phyloP scores from a whole-genome alignment of 2,113 vertebrate genomes.

The Numenius arquata region DNA sequence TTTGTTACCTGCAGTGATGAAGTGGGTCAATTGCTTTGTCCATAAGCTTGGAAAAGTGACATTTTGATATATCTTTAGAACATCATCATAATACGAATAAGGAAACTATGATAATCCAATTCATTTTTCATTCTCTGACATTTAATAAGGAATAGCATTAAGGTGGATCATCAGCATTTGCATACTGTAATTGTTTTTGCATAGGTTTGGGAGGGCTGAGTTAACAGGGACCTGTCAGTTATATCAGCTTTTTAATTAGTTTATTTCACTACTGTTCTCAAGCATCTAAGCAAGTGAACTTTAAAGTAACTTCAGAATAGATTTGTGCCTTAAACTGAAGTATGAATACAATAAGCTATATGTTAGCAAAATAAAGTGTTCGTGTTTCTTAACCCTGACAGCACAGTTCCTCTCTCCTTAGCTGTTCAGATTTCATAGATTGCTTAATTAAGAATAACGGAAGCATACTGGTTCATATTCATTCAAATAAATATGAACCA shows the following conservation, averaged over 20 bases:
- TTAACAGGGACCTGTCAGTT: conserved; percentile 25
- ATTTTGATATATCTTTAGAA: not conserved
- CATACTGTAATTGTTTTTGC: conserved; percentile 48
- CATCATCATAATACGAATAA: not conserved
- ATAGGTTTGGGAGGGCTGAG: not conserved
- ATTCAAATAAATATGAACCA: not conserved
- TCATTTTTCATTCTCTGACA: conserved; percentile 27
- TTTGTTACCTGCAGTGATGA: not conserved
- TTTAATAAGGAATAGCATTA: conserved; percentile 10
- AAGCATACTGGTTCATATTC: not conserved
- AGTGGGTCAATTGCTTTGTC: not conserved
- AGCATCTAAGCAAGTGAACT: not conserved
- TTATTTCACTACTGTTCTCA: not conserved
- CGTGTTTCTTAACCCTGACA: not conserved
- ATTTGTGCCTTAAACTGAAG: not conserved
- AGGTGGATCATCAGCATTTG: conserved; percentile 45
- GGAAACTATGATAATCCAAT: not conserved
- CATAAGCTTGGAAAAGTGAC: not conserved
- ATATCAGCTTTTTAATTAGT: conserved; percentile 8
- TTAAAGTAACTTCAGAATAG: not conserved
- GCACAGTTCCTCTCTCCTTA: not conserved
- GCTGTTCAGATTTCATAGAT: not conserved
- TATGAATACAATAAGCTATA: not conserved
- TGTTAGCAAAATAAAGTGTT: not conserved
- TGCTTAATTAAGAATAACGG: not conserved